These are phyloP conservation scores for Melinaea marsaeus DNA, from an alignment of 2,888 invertebrate genomes.

Conservation along the genomic window DNA sequence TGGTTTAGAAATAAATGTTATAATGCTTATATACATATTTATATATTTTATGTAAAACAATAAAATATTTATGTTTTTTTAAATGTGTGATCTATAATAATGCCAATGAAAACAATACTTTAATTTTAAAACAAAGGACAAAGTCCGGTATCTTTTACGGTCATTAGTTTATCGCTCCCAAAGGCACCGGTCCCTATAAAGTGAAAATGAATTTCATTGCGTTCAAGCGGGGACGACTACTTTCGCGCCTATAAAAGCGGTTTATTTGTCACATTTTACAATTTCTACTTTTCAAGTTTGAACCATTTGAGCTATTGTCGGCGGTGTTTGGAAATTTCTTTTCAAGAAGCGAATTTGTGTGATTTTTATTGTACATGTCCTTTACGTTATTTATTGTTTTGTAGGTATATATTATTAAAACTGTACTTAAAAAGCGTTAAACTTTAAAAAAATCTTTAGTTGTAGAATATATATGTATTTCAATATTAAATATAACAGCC, in stretches of 20 bases:
- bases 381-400: background rate
- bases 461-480: too few species aligned
- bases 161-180: conserved; percentile 26
- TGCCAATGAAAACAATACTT: background rate
- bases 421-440: too few species aligned
- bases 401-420: background rate
- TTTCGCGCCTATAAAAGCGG: conserved; percentile 48
- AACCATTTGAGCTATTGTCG: conserved; percentile 13
- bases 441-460: too few species aligned
- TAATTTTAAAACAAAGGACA: background rate
- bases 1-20: too few species aligned
- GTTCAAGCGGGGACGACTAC: conserved; percentile 45
- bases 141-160: background rate
- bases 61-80: too few species aligned
- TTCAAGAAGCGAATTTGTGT: conserved; percentile 12
- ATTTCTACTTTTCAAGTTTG: conserved; percentile 19
- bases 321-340: conserved; percentile 13
- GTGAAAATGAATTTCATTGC: conserved; percentile 54
- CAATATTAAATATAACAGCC: too few species aligned
- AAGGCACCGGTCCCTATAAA: conserved; percentile 33
- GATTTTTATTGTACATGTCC: background rate
- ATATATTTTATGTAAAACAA: too few species aligned
- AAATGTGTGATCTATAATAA: too few species aligned
- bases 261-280: conserved; percentile 29
- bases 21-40: too few species aligned